phyloP scores from a whole-genome alignment of 2,113 vertebrate species.

The Cacatua alba region DNA sequence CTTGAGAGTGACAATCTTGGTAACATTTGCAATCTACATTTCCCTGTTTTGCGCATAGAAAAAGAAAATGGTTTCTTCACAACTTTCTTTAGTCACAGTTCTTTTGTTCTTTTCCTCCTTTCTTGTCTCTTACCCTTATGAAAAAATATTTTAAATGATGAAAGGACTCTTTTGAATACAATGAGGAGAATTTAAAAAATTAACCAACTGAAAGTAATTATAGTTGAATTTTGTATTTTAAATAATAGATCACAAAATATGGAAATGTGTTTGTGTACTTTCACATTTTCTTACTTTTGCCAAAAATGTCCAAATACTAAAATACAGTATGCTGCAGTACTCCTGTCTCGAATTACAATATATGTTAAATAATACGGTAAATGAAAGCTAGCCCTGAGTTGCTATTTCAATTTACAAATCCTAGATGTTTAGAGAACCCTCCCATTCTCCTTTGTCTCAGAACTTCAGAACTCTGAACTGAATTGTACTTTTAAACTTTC shows the following conservation, averaged over 20 bases:
- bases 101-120: background rate
- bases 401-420: background rate
- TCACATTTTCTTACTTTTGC: background rate
- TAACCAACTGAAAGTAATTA: background rate
- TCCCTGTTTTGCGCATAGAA: background rate
- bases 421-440: background rate
- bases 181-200: background rate
- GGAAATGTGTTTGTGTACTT: background rate
- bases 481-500: background rate
- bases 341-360: background rate
- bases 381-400: background rate
- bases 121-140: background rate
- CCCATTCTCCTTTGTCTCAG: background rate
- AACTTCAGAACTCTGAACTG: background rate
- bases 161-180: background rate
- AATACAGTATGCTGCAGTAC: background rate
- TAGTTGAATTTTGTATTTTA: background rate
- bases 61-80: background rate
- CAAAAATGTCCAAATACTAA: background rate
- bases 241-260: background rate
- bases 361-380: background rate
- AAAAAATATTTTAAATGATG: background rate
- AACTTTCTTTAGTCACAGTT: background rate
- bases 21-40: background rate
- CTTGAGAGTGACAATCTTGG: background rate